Conservation (phyloP, 1,140 invertebrate species). For the Sitodiplosis mosellana region DNA sequence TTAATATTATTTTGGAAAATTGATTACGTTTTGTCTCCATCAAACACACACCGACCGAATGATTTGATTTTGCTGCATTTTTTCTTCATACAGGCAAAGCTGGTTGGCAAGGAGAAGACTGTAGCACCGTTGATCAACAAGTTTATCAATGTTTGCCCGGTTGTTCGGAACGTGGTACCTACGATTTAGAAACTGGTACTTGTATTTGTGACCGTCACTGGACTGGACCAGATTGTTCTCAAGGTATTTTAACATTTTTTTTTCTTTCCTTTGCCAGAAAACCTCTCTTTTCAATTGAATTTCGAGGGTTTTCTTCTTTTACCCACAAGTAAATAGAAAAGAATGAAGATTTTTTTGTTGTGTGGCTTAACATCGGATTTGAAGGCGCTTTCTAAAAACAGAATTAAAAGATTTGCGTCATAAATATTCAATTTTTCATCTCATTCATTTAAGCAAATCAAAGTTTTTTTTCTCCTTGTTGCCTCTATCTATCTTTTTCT, state of each 20-base stretch:
- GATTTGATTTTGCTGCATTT: too few species aligned
- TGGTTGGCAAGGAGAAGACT: slow-evolving; percentile 87
- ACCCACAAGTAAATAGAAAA: not conserved
- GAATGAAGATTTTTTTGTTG: not conserved
- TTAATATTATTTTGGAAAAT: too few species aligned
- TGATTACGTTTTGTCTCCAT: too few species aligned
- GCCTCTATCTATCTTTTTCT: too few species aligned
- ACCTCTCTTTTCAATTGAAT: too few species aligned
- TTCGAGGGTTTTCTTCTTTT: too few species aligned
- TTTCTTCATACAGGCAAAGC: slow-evolving; percentile 31
- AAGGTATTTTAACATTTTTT: slow-evolving; percentile 39
- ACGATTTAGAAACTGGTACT: slow-evolving; percentile 68
- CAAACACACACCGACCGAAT: too few species aligned
- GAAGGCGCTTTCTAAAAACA: not conserved
- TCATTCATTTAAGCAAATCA: too few species aligned
- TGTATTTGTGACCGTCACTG: slow-evolving; percentile 79
- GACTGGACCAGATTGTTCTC: slow-evolving; percentile 76
- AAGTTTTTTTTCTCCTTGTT: too few species aligned
- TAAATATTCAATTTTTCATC: too few species aligned
- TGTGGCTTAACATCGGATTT: not conserved
- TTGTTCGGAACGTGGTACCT: slow-evolving; percentile 76
- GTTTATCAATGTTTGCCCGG: slow-evolving; percentile 76
- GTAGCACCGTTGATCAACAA: slow-evolving; percentile 68
- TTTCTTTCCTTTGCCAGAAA: not conserved
- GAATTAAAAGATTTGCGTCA: not conserved